Evolutionary conservation across 2,888 invertebrate species (phyloP), one percentile per base, ranked within the genome.

Genomic region (Petrolisthes manimaculis): DNA sequence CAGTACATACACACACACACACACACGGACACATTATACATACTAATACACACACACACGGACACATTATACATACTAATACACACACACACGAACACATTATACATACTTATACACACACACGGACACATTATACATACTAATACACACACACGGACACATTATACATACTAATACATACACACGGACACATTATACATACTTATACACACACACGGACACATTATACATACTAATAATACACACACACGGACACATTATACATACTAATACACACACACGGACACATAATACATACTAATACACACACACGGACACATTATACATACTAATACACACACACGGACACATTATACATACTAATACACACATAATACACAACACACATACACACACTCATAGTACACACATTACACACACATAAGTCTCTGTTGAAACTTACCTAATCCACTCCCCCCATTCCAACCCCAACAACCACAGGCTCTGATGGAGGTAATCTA

Each of bases 401-500:
- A n/a, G n/a, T 37, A 37, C 37, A 37, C 37, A 37, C 37, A 37
- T 2, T 2, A 37, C 37, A 37, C 37, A 37, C 37, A 37, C 37
- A 37, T 37, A n/a, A n/a, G n/a, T 37, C 37, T 37, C 37, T 2
- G 1, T 37, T 37, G 37, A 37, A 37, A 37, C 67, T 67, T 67
- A 1, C 3, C n/a, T n/a, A 18, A 12, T 67, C 14, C 67, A 12
- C 67, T n/a, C n/a, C 1, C n/a, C 67, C n/a, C 67, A 18, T n/a
- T 67, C 67, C 67, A 37, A 37, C 37, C 37, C 0, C 37, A 37
- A 37, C 37, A 37, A 37, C 37, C 0, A 84, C 93, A 97, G 97
- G 96, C 95, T 56, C 93, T 97, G 91, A 94, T 97, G 93, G 95
- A 96, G 93, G 93, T 95, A 91, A 93, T 95, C 90, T 95, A 95